phyloP scores from a whole-genome alignment of 2,888 invertebrate species.

The Mythimna lalbum region DNA sequence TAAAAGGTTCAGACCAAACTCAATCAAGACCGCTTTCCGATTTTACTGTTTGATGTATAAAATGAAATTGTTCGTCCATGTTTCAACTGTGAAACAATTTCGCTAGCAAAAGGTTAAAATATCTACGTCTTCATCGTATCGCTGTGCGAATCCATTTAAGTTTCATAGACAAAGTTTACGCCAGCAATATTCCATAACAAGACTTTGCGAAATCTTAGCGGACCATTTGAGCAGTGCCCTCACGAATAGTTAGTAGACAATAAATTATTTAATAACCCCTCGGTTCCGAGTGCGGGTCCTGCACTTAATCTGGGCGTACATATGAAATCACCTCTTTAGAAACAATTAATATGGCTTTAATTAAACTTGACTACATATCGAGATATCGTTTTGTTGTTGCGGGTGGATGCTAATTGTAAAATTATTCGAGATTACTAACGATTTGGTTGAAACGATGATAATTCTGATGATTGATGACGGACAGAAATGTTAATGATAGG shows the following conservation, averaged over 20 bases:
- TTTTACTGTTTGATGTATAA: slow-evolving; percentile 66
- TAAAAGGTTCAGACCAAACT: slow-evolving; percentile 86
- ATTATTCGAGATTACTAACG: slow-evolving; percentile 3
- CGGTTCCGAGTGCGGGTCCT: slow-evolving; percentile 79
- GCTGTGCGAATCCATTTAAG: slow-evolving; percentile 80
- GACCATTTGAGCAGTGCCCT: slow-evolving; percentile 82
- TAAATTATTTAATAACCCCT: slow-evolving; percentile 90
- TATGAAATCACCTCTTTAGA: slow-evolving; percentile 86
- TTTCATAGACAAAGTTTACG: slow-evolving; percentile 81
- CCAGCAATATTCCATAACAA: slow-evolving; percentile 81
- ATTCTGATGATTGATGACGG: not conserved
- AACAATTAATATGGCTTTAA: slow-evolving; percentile 84
- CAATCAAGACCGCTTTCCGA: slow-evolving; percentile 79
- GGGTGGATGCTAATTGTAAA: slow-evolving; percentile 39
- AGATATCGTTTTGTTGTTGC: slow-evolving; percentile 47
- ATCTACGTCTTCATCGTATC: slow-evolving; percentile 69
- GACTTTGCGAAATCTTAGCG: slow-evolving; percentile 83
- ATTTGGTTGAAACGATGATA: slow-evolving; percentile 4
- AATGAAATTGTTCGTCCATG: slow-evolving; percentile 55
- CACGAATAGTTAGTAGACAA: slow-evolving; percentile 86
- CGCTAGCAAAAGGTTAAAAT: slow-evolving; percentile 63
- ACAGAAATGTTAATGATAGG: not conserved
- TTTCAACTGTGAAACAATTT: slow-evolving; percentile 49
- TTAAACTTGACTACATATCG: slow-evolving; percentile 56
- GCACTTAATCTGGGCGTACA: slow-evolving; percentile 87